Percentiles rank a stretch among this genome's conserved stretches.
These are phyloP conservation scores for Sipunculus nudus DNA, from an alignment of 2,888 invertebrate species.

Conservation along the genomic window DNA sequence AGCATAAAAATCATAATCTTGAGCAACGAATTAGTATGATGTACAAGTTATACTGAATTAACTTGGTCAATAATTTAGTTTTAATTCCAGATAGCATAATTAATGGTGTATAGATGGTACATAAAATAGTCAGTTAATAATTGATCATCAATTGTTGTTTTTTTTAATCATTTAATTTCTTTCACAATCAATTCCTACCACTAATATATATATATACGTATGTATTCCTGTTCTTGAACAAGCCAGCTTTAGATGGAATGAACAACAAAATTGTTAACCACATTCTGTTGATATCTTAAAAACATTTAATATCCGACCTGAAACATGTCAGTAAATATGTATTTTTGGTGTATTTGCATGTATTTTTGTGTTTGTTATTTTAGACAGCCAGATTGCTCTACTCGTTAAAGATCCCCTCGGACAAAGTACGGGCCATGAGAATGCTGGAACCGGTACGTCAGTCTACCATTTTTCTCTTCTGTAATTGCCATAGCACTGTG, in stretches of 20 bases:
- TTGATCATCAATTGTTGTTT: too few species aligned
- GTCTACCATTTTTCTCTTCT: neutral
- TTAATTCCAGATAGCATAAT: too few species aligned
- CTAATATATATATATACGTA: conserved; percentile 7
- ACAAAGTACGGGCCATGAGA: conserved; percentile 60
- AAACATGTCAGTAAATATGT: neutral
- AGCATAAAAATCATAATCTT: too few species aligned
- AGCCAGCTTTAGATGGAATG: neutral
- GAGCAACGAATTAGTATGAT: too few species aligned
- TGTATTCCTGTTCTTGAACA: neutral
- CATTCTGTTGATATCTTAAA: neutral
- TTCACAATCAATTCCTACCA: too few species aligned
- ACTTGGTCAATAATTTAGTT: too few species aligned
- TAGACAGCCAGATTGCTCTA: conserved; percentile 60
- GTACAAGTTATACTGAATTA: too few species aligned
- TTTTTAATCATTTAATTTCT: too few species aligned
- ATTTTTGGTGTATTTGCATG: neutral
- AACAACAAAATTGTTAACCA: neutral
- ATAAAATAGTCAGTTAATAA: too few species aligned
- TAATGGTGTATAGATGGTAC: too few species aligned
- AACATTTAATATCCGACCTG: neutral
- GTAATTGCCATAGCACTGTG: neutral
- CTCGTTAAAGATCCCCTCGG: conserved; percentile 56
- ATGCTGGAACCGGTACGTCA: conserved; percentile 62
- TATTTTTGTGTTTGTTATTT: conserved; percentile 20